Percentiles rank a stretch among this genome's conserved stretches.
These are phyloP conservation scores for Tiphia femorata DNA, from an alignment of 2,888 invertebrate genomes.

Conservation along the genomic window DNA sequence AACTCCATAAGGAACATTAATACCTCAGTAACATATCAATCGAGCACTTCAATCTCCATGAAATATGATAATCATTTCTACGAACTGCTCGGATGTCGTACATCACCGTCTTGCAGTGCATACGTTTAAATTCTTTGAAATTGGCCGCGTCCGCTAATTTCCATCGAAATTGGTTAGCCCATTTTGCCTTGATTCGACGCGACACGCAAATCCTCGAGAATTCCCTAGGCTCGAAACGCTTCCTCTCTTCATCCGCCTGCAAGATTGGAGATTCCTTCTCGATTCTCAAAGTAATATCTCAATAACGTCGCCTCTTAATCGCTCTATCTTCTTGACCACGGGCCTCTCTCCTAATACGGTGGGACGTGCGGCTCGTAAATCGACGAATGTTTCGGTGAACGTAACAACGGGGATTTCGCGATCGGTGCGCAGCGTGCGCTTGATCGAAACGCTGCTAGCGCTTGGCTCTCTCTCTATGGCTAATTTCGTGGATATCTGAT, in stretches of 20 bases:
- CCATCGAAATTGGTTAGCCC: conserved; percentile 25
- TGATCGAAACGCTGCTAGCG: conserved; percentile 47
- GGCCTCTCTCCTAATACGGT: no score
- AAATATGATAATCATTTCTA: not conserved
- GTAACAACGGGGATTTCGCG: conserved; percentile 28
- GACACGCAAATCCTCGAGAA: conserved; percentile 4
- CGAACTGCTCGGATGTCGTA: not conserved
- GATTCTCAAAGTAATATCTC: no score
- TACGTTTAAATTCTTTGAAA: conserved; percentile 17
- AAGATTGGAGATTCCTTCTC: no score
- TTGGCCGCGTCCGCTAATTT: conserved; percentile 23
- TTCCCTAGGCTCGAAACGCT: no score
- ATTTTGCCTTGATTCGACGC: conserved; percentile 19
- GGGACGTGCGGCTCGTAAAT: conserved; percentile 22
- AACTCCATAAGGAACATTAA: no score
- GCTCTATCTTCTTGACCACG: no score
- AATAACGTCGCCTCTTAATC: no score
- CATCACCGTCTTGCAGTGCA: conserved; percentile 10
- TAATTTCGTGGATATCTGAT: conserved; percentile 65
- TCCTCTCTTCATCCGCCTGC: no score
- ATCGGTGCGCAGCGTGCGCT: conserved; percentile 32
- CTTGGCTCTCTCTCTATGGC: no score
- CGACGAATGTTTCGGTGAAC: conserved; percentile 17
- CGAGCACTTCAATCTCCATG: no score
- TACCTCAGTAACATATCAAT: no score